Base-by-base conservation (phyloP, 2,113 vertebrate species). In the Oenanthe oenanthe region DNA sequence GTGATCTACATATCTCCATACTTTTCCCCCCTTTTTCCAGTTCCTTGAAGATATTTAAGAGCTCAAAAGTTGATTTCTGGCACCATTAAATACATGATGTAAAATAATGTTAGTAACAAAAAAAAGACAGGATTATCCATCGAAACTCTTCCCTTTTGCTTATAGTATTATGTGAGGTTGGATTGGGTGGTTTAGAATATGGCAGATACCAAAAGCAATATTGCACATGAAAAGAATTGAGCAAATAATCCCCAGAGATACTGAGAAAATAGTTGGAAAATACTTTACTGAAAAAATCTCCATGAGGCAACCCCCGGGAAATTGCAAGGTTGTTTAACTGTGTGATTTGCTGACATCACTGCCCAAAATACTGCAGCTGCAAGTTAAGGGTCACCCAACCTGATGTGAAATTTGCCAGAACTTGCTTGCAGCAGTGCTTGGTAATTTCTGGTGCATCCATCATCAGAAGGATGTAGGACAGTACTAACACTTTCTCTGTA, bases 1-100 rank as follows among this genome's bases (percentile, higher is more conserved):
- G 10, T 32, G 4, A 60, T 57, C 12, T 72, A 14, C 6, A 3
- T 42, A 51, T 28, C 12, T 57, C 28, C 10, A 45, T 25, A 19
- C 0, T 7, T n/a, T 10, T 2, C 11, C 8, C 3, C 1, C 2
- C 12, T 17, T 58, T 51, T 63, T 53, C 28, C 12, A 76, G 7
- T 45, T 82, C 60, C 9, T 50, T 54, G 13, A 83, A 58, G 7
- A 45, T 20, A 68, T 13, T n/a, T 74, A 34, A 51, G 7, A 68
- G 7, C 57, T 14, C 29, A 74, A 92, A 88, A 82, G 14, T 57
- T 87, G 9, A 43, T 75, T 84, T 85, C 26, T 87, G 20, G 11
- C 9, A 80, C 12, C 6, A 50, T 53, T 61, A 80, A 16, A 26
- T 34, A 9, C 14, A 31, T 47, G 24, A 43, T 3, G 22, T 58